Percentiles rank a stretch among this genome's conserved stretches.
Conservation (phyloP, 2,113 vertebrate genomes). For the Syngnathus floridae region DNA sequence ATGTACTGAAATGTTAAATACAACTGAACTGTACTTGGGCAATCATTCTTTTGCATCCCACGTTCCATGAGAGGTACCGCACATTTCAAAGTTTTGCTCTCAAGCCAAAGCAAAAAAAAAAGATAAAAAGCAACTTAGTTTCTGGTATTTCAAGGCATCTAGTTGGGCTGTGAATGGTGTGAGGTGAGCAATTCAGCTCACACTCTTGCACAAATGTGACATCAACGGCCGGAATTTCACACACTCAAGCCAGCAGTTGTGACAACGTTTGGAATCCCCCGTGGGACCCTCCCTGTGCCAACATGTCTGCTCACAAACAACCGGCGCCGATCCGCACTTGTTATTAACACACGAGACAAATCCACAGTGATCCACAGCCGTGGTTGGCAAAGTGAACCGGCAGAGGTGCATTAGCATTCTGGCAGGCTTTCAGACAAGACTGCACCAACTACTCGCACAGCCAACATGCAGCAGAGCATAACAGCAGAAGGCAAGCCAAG, state of each 20-base stretch:
- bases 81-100: no score
- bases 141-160: no score
- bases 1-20: no score
- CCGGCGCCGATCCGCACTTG: slow-evolving; percentile 1
- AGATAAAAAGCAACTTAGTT: no score
- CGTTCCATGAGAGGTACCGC: no score
- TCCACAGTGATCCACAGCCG: slow-evolving; percentile 5
- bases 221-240: slow-evolving; percentile 12
- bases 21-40: no score
- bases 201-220: slow-evolving; percentile 5
- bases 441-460: slow-evolving; percentile 58
- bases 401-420: slow-evolving; percentile 63
- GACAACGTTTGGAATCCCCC: background rate
- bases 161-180: background rate
- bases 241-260: background rate
- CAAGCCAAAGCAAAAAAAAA: no score
- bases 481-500: slow-evolving; percentile 36
- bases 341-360: slow-evolving; percentile 3
- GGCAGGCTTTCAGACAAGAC: slow-evolving; percentile 58
- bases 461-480: slow-evolving; percentile 63
- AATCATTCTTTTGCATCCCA: no score
- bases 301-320: slow-evolving; percentile 7
- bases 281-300: background rate
- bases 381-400: slow-evolving; percentile 32
- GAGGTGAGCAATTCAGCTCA: background rate